A percentile compares a stretch with the other conserved stretches of the same genome.
Conservation (phyloP, 2,797 vertebrate species). For the Lacerta agilis region DNA sequence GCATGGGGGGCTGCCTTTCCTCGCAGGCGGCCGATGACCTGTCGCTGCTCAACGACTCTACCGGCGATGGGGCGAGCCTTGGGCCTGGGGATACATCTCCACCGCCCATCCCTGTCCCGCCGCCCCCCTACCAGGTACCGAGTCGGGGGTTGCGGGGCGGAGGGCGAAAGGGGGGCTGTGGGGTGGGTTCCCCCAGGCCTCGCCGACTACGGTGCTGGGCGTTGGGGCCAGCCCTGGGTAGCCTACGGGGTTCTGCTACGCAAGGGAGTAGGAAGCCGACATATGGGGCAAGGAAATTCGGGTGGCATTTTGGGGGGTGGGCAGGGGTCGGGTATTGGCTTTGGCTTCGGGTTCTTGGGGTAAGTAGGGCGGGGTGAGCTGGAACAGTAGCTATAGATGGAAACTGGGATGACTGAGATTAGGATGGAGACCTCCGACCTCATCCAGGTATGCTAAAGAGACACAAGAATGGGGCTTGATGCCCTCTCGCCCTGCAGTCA, state of each 20-base stretch:
- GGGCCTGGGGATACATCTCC: conserved; percentile 83
- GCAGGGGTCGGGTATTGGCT: too few relatives aligned
- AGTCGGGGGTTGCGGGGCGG: background rate
- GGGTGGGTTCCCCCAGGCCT: background rate
- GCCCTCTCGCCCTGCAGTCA: background rate
- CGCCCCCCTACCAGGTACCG: conserved; percentile 83
- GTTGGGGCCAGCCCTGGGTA: background rate
- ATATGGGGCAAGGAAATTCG: background rate
- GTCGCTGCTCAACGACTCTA: conserved; percentile 85
- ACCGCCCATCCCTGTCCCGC: conserved; percentile 35
- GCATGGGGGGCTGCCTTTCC: conserved; percentile 88
- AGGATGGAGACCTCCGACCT: background rate
- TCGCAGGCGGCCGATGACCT: conserved; percentile 84
- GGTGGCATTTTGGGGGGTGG: too few relatives aligned
- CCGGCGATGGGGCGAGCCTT: conserved; percentile 80
- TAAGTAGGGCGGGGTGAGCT: background rate
- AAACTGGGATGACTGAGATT: background rate
- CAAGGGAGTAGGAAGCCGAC: background rate
- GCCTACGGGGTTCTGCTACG: background rate
- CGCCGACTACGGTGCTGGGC: background rate
- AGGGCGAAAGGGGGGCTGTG: background rate
- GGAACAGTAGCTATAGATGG: background rate
- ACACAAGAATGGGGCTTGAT: background rate
- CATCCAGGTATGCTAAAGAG: background rate
- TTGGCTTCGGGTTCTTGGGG: background rate